Base-by-base conservation (phyloP, 53 echinoderm and acorn worm genomes). In the Patiria pectinifera region DNA sequence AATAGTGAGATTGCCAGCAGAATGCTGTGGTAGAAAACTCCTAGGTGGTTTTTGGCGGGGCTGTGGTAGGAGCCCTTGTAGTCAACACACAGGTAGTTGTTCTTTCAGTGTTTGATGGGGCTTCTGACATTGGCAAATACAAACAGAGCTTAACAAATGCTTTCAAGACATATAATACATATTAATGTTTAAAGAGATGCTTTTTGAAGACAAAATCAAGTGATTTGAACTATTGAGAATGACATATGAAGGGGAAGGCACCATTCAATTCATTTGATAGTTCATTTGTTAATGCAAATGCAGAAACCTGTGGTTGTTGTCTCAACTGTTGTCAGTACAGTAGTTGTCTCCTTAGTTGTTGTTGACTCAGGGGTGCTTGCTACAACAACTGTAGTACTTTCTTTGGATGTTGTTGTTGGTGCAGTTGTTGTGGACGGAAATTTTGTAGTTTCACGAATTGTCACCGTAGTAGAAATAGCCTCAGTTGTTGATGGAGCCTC, bases 401-500 rank as follows among this genome's bases (percentile, higher is more conserved):
- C 84, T 22, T 26, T 21, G 13, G 62, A 45, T 47, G 90, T 90
- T 14, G 90, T 81, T 9, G 80, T 12, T n/a, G 80, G 90, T 66
- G 22, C 48, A 9, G 3, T 45, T n/a, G 90, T 90, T 62, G 82
- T 80, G 11, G 69, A 47, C 0, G 89, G 89, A 63, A 89, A 63
- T 46, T 66, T 62, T 11, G 80, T 89, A 5, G 80, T 89, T 81
- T 89, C 89, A 14, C 63, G 80, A 63, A 66, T 81, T 23, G 89
- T 89, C 44, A 62, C 12, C 2, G 81, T 81, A 21, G 89, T 81
- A 12, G 66, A 80, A 21, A 69, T 47, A 10, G 18, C 62, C 48
- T 22, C 80, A n/a, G 80, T 89, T 81, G 89, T 66, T 46, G 81
- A 79, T 79, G 89, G 89, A 69, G 66, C 22, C 48, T 89, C 89